A percentile compares a stretch with the other conserved stretches of the same genome.
Evolutionary conservation across 2,888 invertebrate genomes (phyloP).

Genomic region (Tetanocera ferruginea): DNA sequence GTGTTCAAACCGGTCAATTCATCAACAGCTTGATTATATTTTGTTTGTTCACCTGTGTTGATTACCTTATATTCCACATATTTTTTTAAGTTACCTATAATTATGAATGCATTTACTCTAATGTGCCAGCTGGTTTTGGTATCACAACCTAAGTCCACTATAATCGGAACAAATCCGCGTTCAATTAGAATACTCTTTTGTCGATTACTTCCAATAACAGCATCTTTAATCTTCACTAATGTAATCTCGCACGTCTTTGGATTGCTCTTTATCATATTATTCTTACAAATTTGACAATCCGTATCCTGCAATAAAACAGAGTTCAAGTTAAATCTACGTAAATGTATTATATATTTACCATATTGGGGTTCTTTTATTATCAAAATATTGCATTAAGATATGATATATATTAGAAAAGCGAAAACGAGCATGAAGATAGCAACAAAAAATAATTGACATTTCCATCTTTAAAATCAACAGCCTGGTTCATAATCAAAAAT

Average conservation of each 20-base stretch:
- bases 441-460: too few relatives aligned
- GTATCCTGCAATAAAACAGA: slow-evolving; percentile 35
- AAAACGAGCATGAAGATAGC: too few relatives aligned
- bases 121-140: slow-evolving; percentile 29
- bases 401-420: too few relatives aligned
- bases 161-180: slow-evolving; percentile 41
- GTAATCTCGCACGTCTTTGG: slow-evolving; percentile 32
- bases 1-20: too few relatives aligned
- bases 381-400: too few relatives aligned
- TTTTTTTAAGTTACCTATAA: slow-evolving; percentile 40
- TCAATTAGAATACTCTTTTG: slow-evolving; percentile 43
- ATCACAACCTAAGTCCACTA: slow-evolving; percentile 40
- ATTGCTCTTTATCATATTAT: slow-evolving; percentile 31
- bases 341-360: neutral
- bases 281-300: slow-evolving; percentile 38
- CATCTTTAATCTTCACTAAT: slow-evolving; percentile 43
- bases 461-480: too few relatives aligned
- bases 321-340: neutral
- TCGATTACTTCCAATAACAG: slow-evolving; percentile 45
- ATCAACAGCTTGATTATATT: too few relatives aligned
- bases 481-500: too few relatives aligned
- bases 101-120: slow-evolving; percentile 42
- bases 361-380: neutral
- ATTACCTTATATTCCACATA: neutral
- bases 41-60: too few relatives aligned